Percentiles rank a stretch among this genome's conserved stretches.
Evolutionary conservation across 1,140 invertebrate species (phyloP).

Genomic region (Tetragonula clypearis): DNA sequence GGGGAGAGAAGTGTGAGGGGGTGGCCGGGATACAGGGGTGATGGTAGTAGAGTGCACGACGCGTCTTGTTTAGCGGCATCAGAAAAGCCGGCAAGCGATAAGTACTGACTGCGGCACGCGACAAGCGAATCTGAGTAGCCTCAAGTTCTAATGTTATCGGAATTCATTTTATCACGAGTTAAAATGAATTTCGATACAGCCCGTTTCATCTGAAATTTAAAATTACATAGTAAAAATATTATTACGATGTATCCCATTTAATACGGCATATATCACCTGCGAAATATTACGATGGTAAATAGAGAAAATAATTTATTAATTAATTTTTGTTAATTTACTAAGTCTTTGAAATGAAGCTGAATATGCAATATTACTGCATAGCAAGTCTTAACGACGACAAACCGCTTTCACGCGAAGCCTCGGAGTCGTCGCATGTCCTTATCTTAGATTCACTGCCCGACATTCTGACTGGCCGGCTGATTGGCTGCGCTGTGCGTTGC

Average conservation of each 20-base stretch:
- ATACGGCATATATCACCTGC: not conserved
- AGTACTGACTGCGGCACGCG: constrained; percentile 64
- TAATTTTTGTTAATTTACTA: not conserved
- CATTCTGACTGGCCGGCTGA: constrained; percentile 55
- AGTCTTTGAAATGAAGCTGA: not conserved
- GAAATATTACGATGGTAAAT: not conserved
- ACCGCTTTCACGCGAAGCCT: constrained; percentile 50
- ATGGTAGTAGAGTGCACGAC: constrained; percentile 57
- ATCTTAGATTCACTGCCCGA: constrained; percentile 67
- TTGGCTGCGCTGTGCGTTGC: constrained; percentile 54
- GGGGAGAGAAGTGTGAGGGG: constrained; percentile 30
- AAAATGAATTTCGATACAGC: not conserved
- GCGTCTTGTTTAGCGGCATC: constrained; percentile 70
- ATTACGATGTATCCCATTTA: not conserved
- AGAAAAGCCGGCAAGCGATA: constrained; percentile 61
- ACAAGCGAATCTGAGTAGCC: constrained; percentile 42
- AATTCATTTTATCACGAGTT: constrained; percentile 1
- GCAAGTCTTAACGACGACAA: constrained; percentile 12
- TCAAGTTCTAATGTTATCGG: constrained; percentile 6
- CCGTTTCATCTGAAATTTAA: not conserved
- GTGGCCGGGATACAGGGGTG: constrained; percentile 28
- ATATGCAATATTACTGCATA: not conserved
- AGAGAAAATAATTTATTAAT: not conserved
- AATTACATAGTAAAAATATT: not conserved
- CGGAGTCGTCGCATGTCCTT: constrained; percentile 58